Evolutionary conservation across 2,797 vertebrate species (phyloP), one percentile per base, ranked within the genome.

Genomic region (Anguilla pacifica): DNA sequence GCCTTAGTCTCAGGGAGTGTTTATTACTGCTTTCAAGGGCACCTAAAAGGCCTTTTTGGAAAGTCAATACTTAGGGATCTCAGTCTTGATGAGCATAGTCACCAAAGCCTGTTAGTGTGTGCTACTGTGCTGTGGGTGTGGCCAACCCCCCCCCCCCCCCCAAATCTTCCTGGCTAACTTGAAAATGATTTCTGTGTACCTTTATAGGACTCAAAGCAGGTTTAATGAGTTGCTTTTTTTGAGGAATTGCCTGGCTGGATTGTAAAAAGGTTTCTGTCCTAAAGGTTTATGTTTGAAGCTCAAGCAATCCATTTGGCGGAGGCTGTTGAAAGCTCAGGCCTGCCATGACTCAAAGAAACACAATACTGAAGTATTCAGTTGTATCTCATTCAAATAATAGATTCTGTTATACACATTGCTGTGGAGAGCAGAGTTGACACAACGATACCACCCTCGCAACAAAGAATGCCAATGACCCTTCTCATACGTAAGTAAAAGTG

Each of bases 1-100:
- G 25, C 46, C 79, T 9, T 3, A 51, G 79, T 10, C 79, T 51
- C 25, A n/a, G 22, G 17, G 9, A 82, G 46, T 46, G 6, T 51
- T 82, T 82, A 82, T 49, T 49, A 17, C 79, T 82, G 79, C 39
- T 82, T 82, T 51, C 79, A 82, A 81, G 77, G 79, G 79, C 46
- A 82, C 79, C 79, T 82, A 82, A 22, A 77, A 51, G 46, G 22
- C 77, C 19, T 81, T 81, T 81, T 17, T 81, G 39, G 19, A 49
- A 81, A 81, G 46, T 10, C 77, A 81, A 19, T 46, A 81, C 43
- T 46, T 15, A 49, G 79, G 43, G 46, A 82, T 51, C 7, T 79
- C 19, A 2, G 15, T 79, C 17, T 77, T 35, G 28, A n/a, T 35
- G 11, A 79, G 15, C 10, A 28, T 43, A 79, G 3, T 79, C 31